phyloP scores from a whole-genome alignment of 2,888 invertebrate genomes.

The Salticus scenicus region DNA sequence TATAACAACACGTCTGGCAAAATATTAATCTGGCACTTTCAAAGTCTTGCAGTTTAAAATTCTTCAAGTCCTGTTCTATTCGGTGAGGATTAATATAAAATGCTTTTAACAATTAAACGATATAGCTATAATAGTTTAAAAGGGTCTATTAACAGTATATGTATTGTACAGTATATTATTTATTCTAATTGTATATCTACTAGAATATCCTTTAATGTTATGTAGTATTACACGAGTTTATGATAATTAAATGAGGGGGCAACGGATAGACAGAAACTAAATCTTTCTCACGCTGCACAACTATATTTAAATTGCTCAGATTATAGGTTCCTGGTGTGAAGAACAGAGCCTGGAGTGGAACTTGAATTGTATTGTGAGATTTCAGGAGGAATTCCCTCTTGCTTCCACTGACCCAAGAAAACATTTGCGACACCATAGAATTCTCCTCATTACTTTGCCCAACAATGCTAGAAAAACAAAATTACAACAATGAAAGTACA shows the following conservation, averaged over 20 bases:
- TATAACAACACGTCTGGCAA: slow-evolving; percentile 6
- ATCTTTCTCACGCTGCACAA: slow-evolving; percentile 44
- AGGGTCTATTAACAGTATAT: slow-evolving; percentile 16
- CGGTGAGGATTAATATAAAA: no score
- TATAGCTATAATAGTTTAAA: background rate
- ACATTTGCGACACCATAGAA: slow-evolving; percentile 58
- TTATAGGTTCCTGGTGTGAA: slow-evolving; percentile 75
- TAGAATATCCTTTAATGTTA: slow-evolving; percentile 36
- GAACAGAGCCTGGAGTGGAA: slow-evolving; percentile 74
- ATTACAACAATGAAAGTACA: background rate
- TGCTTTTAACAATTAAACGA: background rate
- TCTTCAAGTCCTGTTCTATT: background rate
- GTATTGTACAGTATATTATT: slow-evolving; percentile 31
- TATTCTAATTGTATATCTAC: slow-evolving; percentile 28
- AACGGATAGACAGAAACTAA: slow-evolving; percentile 35
- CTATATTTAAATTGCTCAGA: slow-evolving; percentile 71
- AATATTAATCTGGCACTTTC: slow-evolving; percentile 4
- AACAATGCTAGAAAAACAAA: slow-evolving; percentile 20
- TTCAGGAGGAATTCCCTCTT: slow-evolving; percentile 73
- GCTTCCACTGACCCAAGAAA: slow-evolving; percentile 75
- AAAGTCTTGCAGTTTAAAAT: background rate
- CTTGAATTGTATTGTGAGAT: slow-evolving; percentile 72
- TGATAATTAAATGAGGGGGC: slow-evolving; percentile 60
- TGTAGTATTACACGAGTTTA: slow-evolving; percentile 37
- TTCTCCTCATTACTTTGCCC: slow-evolving; percentile 26